A percentile compares a stretch with the other conserved stretches of the same genome.
These are phyloP conservation scores for Notarius quadriscutis DNA, from an alignment of 2,113 vertebrate genomes.

Conservation along the genomic window DNA sequence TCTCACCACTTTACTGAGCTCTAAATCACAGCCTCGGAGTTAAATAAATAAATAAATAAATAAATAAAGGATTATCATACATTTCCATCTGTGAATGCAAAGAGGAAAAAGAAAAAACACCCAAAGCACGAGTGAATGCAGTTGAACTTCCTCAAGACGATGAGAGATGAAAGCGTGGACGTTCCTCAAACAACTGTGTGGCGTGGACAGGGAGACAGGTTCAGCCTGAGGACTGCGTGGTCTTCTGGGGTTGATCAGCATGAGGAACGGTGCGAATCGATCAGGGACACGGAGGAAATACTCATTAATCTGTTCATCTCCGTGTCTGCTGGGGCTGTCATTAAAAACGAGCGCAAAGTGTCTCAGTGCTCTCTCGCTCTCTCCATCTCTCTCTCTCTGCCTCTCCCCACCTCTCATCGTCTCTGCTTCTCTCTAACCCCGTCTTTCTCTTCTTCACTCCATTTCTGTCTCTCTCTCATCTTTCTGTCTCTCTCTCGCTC, in stretches of 20 bases:
- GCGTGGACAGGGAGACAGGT: not conserved
- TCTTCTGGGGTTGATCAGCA: too few relatives aligned
- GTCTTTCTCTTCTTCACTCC: too few relatives aligned
- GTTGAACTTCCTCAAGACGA: not conserved
- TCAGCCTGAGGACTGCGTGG: not conserved
- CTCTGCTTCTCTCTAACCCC: too few relatives aligned
- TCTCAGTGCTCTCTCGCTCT: not conserved
- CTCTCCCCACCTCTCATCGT: too few relatives aligned
- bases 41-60: not conserved
- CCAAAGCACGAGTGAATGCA: not conserved
- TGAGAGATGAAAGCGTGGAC: not conserved
- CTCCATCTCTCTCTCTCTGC: too few relatives aligned
- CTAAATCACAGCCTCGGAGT: slow-evolving; percentile 35
- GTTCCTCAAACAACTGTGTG: not conserved
- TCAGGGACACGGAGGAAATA: too few relatives aligned
- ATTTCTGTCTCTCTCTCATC: too few relatives aligned
- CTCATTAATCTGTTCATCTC: not conserved
- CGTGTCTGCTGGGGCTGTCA: not conserved
- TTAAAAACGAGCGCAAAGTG: not conserved
- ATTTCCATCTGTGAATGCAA: slow-evolving; percentile 67
- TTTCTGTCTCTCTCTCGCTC: too few relatives aligned
- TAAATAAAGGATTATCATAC: slow-evolving; percentile 68
- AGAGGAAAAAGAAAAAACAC: not conserved
- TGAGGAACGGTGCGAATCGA: too few relatives aligned
- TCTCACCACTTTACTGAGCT: not conserved